Conservation (phyloP, 1,140 invertebrate species). For the Hycleus cichorii region DNA sequence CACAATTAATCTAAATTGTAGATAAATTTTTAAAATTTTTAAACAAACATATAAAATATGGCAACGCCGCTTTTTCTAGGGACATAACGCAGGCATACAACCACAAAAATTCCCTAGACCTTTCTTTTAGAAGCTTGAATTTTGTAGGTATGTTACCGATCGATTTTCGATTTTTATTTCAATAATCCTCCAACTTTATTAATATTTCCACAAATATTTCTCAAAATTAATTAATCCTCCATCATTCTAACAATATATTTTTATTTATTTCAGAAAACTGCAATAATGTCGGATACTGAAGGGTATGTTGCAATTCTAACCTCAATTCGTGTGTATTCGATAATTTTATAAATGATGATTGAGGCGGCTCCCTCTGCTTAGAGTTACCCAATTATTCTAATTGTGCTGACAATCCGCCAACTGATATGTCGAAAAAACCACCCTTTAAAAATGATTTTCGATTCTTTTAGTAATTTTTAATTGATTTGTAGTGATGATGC, state of each 20-base stretch:
- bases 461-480: slow-evolving; percentile 1
- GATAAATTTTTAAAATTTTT: too few relatives aligned
- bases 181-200: slow-evolving; percentile 1
- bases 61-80: not conserved
- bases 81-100: too few relatives aligned
- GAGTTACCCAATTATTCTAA: slow-evolving; percentile 25
- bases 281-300: slow-evolving; percentile 57
- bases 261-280: slow-evolving; percentile 32
- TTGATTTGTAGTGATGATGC: slow-evolving; percentile 54
- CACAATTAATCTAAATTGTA: too few relatives aligned
- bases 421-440: slow-evolving; percentile 15
- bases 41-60: not conserved
- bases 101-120: not conserved
- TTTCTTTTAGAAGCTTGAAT: not conserved
- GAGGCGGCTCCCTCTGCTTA: slow-evolving; percentile 33
- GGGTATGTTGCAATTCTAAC: slow-evolving; percentile 48
- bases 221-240: not conserved
- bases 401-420: slow-evolving; percentile 21
- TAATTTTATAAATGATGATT: slow-evolving; percentile 22
- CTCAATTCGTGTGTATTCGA: slow-evolving; percentile 32
- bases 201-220: not conserved
- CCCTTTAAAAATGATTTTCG: not conserved
- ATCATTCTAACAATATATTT: slow-evolving; percentile 11
- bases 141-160: not conserved
- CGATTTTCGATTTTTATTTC: not conserved